Conservation (phyloP, 2,113 vertebrate species). For the Oreochromis niloticus region DNA sequence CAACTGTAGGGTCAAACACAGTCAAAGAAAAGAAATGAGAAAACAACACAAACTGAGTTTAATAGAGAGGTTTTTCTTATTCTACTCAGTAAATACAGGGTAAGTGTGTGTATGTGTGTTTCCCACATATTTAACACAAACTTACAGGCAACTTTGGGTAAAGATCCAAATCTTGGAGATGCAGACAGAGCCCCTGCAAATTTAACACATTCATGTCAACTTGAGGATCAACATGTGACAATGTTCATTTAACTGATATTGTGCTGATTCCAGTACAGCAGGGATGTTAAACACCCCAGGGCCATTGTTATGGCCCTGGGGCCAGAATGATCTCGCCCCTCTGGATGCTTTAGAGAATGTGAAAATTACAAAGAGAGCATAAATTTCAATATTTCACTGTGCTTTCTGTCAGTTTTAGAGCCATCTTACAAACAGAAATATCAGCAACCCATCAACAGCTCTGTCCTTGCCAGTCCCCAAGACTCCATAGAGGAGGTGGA, state of each 20-base stretch:
- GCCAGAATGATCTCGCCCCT: not conserved
- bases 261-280: not conserved
- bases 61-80: not conserved
- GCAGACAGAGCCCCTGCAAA: conserved; percentile 76
- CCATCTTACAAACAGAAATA: not conserved
- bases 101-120: not conserved
- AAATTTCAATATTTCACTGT: not conserved
- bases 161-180: conserved; percentile 79
- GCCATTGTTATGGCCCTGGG: not conserved
- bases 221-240: not conserved
- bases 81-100: not conserved
- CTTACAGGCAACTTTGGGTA: conserved; percentile 88
- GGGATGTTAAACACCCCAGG: not conserved
- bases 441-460: not conserved
- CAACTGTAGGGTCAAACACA: conserved; percentile 71
- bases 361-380: not conserved
- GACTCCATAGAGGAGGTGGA: not conserved
- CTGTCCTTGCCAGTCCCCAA: not conserved
- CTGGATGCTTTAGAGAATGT: not conserved
- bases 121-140: conserved; percentile 22
- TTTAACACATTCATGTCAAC: not conserved
- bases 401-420: not conserved
- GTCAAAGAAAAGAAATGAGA: not conserved
- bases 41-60: not conserved
- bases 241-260: not conserved